Conservation (phyloP, 1,140 invertebrate species). For the Hyles vespertilio region DNA sequence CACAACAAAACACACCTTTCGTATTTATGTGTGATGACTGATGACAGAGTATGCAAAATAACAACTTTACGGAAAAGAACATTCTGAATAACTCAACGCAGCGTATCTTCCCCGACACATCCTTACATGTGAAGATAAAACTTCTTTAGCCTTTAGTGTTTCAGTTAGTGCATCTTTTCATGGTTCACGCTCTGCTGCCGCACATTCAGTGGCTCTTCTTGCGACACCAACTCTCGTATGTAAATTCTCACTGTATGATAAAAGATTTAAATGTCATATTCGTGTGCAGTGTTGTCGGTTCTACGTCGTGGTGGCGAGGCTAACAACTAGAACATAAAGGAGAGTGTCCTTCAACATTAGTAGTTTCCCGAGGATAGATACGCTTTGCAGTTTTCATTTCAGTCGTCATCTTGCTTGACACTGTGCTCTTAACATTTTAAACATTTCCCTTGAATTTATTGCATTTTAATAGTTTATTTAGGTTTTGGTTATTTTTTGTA, state of each 20-base stretch:
- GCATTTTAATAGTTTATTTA: background rate
- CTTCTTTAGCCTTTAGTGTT: constrained; percentile 28
- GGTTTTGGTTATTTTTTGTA: background rate
- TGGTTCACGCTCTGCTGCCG: constrained; percentile 63
- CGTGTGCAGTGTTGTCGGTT: constrained; percentile 3
- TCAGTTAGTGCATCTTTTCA: constrained; percentile 45
- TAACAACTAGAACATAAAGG: constrained; percentile 59
- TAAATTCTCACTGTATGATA: constrained; percentile 32
- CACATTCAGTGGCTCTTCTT: constrained; percentile 45
- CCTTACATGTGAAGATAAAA: constrained; percentile 4
- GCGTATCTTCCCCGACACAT: too few relatives aligned
- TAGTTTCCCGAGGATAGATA: constrained; percentile 52
- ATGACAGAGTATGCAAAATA: too few relatives aligned
- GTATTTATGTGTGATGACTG: too few relatives aligned
- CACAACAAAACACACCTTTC: too few relatives aligned
- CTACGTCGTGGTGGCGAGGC: constrained; percentile 33
- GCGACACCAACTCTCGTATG: constrained; percentile 19
- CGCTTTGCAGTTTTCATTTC: constrained; percentile 54
- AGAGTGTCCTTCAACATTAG: constrained; percentile 60
- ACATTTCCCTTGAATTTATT: constrained; percentile 13
- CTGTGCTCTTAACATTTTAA: constrained; percentile 28
- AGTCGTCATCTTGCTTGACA: constrained; percentile 42
- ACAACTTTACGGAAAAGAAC: too few relatives aligned
- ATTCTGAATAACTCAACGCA: too few relatives aligned
- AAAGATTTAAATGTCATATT: constrained; percentile 17